phyloP scores from a whole-genome alignment of 2,888 invertebrate genomes.

The Erebia aethiops region DNA sequence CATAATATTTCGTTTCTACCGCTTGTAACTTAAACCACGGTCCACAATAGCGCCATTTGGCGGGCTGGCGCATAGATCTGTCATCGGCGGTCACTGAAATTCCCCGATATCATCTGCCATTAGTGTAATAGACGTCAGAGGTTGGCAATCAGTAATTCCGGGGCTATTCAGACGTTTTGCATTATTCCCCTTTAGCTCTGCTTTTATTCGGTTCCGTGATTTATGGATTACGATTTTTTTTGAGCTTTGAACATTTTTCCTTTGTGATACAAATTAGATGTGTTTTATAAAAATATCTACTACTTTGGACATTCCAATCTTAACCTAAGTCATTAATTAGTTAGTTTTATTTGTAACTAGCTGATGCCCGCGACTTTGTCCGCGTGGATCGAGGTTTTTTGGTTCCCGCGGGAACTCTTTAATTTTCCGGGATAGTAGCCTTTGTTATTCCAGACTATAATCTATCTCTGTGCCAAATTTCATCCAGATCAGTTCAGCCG shows the following conservation, averaged over 20 bases:
- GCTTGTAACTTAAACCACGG: conserved; percentile 5
- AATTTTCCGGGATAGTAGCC: no score
- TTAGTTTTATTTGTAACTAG: no score
- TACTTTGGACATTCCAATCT: no score
- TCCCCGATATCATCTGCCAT: conserved; percentile 53
- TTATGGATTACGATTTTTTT: conserved; percentile 18
- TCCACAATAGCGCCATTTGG: conserved; percentile 42
- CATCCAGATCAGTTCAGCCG: no score
- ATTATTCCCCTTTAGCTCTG: conserved; percentile 13
- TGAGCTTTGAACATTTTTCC: neutral
- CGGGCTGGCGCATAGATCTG: conserved; percentile 50
- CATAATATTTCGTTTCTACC: conserved; percentile 28
- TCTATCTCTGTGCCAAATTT: no score
- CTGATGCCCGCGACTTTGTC: no score
- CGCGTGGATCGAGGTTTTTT: no score
- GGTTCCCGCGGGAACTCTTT: no score
- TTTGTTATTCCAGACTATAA: no score
- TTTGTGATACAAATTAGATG: neutral
- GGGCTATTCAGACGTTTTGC: conserved; percentile 44
- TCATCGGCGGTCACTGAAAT: conserved; percentile 56
- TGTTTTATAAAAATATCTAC: no score
- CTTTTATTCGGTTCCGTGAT: conserved; percentile 24
- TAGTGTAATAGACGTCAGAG: conserved; percentile 64
- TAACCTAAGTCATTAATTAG: no score
- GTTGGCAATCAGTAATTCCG: conserved; percentile 55